Evolutionary conservation across 2,888 invertebrate genomes (phyloP).

Genomic region (Cepaea hortensis): DNA sequence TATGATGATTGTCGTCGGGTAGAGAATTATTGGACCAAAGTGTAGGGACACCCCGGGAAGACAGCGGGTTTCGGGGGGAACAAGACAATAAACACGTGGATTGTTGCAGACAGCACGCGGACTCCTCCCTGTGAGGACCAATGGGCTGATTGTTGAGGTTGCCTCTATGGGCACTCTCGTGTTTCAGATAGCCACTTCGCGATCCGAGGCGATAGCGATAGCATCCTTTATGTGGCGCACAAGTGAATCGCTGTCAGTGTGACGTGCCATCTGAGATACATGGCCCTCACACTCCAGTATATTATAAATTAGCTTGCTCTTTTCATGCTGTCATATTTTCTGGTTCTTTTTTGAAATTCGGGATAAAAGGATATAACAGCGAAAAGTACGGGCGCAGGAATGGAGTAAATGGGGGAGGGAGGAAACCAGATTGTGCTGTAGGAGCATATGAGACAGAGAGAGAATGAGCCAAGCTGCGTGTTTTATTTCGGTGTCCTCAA

Average conservation of each 20-base stretch:
- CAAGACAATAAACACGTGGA: neutral
- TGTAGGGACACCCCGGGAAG: neutral
- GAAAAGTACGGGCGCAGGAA: too few species aligned
- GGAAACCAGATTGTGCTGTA: neutral
- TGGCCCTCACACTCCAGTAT: neutral
- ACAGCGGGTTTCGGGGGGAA: neutral
- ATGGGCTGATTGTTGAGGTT: neutral
- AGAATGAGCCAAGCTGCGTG: neutral
- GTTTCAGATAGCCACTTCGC: constrained; percentile 13
- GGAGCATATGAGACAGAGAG: neutral
- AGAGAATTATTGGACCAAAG: neutral
- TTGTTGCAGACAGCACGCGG: neutral
- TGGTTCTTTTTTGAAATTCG: neutral
- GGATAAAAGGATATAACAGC: neutral
- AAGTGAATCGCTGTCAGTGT: constrained; percentile 8
- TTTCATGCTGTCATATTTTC: constrained; percentile 28
- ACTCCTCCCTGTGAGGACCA: neutral
- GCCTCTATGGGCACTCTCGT: neutral
- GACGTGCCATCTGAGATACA: constrained; percentile 12
- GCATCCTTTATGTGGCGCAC: constrained; percentile 9
- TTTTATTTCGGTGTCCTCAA: neutral
- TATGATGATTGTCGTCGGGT: neutral
- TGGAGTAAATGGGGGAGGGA: neutral
- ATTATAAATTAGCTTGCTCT: constrained; percentile 11
- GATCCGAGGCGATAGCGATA: constrained; percentile 20